Evolutionary conservation across 2,888 invertebrate genomes (phyloP).

Genomic region (Papilio gigon): DNA sequence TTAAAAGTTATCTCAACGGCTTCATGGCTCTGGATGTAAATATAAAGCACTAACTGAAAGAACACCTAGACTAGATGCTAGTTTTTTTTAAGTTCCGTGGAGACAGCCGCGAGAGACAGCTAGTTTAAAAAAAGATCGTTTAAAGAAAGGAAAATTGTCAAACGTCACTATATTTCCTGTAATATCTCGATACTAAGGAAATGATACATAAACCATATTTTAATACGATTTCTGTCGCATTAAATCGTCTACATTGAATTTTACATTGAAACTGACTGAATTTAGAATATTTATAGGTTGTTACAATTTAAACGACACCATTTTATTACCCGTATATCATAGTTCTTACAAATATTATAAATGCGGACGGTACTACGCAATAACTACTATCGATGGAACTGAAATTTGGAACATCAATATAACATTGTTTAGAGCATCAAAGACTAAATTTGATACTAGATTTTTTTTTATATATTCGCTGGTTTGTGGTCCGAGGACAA

Average conservation of each 20-base stretch:
- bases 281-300: not conserved
- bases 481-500: not conserved
- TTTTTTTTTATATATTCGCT: not conserved
- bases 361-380: too few relatives aligned
- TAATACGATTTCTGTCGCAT: not conserved
- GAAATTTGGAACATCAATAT: too few relatives aligned
- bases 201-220: conserved; percentile 9
- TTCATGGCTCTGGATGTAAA: too few relatives aligned
- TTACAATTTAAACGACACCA: not conserved
- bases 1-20: too few relatives aligned
- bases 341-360: too few relatives aligned
- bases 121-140: too few relatives aligned
- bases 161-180: conserved; percentile 11
- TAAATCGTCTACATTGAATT: not conserved
- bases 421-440: not conserved
- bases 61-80: too few relatives aligned
- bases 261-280: not conserved
- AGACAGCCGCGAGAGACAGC: too few relatives aligned
- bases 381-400: too few relatives aligned
- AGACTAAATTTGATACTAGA: not conserved
- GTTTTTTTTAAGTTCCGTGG: too few relatives aligned
- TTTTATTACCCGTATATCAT: not conserved
- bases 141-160: not conserved
- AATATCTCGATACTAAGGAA: not conserved
- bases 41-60: too few relatives aligned